Base-by-base conservation (phyloP, 92 coral and sea anemone genomes). In the Parazoanthus atlanticus region DNA sequence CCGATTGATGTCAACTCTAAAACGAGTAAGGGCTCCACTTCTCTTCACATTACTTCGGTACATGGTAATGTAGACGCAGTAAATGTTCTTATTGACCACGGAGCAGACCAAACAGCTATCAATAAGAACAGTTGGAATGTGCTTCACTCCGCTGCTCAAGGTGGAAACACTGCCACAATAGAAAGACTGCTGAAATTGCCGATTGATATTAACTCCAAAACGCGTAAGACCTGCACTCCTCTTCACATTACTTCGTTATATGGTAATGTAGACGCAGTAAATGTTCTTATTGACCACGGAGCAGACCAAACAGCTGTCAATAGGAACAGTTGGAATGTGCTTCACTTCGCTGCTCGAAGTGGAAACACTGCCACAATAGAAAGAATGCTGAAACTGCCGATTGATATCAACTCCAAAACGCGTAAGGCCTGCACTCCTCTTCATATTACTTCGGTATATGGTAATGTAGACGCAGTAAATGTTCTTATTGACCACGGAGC, bases 281-380 rank as follows among this genome's bases (percentile, higher is more conserved):
- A 43, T 6, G 8, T 43, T 43, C 23, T 38, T 21, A 77, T 23
- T 26, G 40, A 16, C 46, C 76, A n/a, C 0, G 49, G 75, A 56
- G 67, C 10, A 43, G 49, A 43, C 12, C 49, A 43, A 2, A 43
- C 49, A 43, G 49, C 49, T 43, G 49, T 43, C 74, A 4, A 71
- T 28, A 13, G 8, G 21, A 30, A 46, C 74, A 86, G 52, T 0
- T 40, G 84, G 31, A 43, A 43, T 43, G 49, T 43, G 49, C 49
- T 86, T 73, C 84, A 86, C 31, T 52, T 0, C 36, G 89, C 89
- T 15, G 38, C 89, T 49, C n/a, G 34, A 28, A 72, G 84, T 76
- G 89, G 89, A 5, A 28, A 56, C 25, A 29, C 81, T 73, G 32
- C 12, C 13, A 31, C 54, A 23, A 71, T 85, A 6, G 41, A 72